Base-by-base conservation (phyloP, 1,140 invertebrate genomes). In the Achatina immaculata region DNA sequence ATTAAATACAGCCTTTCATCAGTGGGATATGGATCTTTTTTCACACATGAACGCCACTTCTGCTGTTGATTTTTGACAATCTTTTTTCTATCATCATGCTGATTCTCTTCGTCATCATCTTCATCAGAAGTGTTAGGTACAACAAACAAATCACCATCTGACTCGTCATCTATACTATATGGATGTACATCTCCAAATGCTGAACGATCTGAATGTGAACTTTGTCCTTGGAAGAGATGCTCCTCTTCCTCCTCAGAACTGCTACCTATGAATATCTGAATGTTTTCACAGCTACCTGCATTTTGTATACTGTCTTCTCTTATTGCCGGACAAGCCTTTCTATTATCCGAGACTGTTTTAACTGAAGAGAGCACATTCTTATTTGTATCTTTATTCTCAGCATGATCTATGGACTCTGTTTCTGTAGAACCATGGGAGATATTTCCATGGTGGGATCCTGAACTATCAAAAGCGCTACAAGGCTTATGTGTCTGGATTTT, bases 1-100 rank as follows among this genome's bases (percentile, higher is more conserved):
- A 80, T 86, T 3, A 89, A 81, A 72, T 86, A 80, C 4, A 88
- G 77, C n/a, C 80, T 82, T 81, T 89, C 88, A 45, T 83, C 79
- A 31, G 86, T 55, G 19, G 72, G 81, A 69, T 84, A 88, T 55
- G 83, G 82, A 77, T 89, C 87, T 76, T 75, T 82, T 73, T 88
- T 89, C 34, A 84, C 16, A 16, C 84, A 83, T 34, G 86, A 85
- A 55, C 55, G 65, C 88, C 88, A 89, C 71, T 65, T n/a, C 28
- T 21, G 43, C 58, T 77, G 55, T 71, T 28, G 42, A 21, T 24
- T 40, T 66, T 45, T 48, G 3, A 34, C 72, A 73, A 81, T 43
- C 45, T 82, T 3, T 76, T 68, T 1, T 40, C 51, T 74, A 45
- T n/a, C 14, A 34, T 85, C 84, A 77, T 77, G 51, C 7, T 2